Conservation (phyloP, 2,797 vertebrate species). For the Erethizon dorsatum region DNA sequence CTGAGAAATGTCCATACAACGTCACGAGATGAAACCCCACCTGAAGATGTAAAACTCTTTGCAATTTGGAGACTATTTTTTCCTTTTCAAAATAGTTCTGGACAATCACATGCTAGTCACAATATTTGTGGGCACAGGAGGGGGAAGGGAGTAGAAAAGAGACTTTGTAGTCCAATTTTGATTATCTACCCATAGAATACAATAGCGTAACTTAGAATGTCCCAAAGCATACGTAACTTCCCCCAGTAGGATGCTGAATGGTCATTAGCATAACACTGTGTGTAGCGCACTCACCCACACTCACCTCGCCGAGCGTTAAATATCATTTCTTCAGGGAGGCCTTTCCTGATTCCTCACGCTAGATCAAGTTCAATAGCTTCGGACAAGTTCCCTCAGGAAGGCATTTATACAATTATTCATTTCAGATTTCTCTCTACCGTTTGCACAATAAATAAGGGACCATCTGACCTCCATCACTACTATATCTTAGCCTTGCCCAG, state of each 20-base stretch:
- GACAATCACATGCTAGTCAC: background rate
- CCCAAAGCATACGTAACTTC: background rate
- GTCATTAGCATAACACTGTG: background rate
- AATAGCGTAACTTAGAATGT: background rate
- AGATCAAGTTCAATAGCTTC: conserved; percentile 18
- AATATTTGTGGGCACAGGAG: background rate
- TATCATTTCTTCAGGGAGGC: background rate
- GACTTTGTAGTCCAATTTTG: background rate
- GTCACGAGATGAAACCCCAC: background rate
- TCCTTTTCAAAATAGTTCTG: conserved; percentile 2
- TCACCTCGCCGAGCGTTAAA: background rate
- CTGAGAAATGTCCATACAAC: background rate
- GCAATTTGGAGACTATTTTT: background rate
- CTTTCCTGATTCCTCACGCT: background rate
- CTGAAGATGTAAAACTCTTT: background rate
- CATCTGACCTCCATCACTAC: background rate
- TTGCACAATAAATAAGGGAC: background rate
- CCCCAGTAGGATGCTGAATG: background rate
- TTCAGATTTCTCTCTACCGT: background rate
- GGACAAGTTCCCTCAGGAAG: background rate
- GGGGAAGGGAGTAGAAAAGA: background rate
- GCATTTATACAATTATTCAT: conserved; percentile 4
- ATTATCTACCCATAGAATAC: conserved; percentile 23
- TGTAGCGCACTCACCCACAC: background rate
- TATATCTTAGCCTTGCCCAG: background rate